phyloP scores from a whole-genome alignment of 1,140 invertebrate genomes.

The Neuroterus valhalla region DNA sequence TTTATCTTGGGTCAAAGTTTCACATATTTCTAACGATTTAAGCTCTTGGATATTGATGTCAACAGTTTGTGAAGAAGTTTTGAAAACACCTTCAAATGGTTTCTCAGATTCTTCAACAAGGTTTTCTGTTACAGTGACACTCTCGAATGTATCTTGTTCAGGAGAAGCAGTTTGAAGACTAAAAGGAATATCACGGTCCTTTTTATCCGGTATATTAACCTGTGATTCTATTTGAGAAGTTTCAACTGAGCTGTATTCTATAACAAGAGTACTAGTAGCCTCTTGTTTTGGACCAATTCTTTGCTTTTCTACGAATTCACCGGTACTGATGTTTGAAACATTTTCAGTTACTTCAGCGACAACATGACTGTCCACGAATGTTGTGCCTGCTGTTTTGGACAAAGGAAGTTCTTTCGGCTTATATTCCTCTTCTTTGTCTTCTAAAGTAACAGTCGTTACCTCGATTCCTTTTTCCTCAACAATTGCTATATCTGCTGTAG shows the following conservation, averaged over 20 bases:
- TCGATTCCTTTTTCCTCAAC: slow-evolving; percentile 64
- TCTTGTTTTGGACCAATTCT: slow-evolving; percentile 51
- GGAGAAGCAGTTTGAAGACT: slow-evolving; percentile 56
- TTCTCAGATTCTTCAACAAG: slow-evolving; percentile 67
- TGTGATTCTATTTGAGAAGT: slow-evolving; percentile 65
- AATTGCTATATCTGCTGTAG: slow-evolving; percentile 62
- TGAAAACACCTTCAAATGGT: slow-evolving; percentile 59
- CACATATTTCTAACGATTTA: slow-evolving; percentile 70
- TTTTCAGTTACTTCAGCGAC: slow-evolving; percentile 67
- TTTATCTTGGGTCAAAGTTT: slow-evolving; percentile 70
- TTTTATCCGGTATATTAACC: slow-evolving; percentile 61
- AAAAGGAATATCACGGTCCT: slow-evolving; percentile 43
- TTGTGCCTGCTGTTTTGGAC: slow-evolving; percentile 60
- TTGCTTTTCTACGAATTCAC: slow-evolving; percentile 51
- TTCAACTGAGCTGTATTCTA: slow-evolving; percentile 62
- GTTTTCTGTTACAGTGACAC: slow-evolving; percentile 68
- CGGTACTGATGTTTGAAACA: slow-evolving; percentile 54
- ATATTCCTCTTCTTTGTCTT: slow-evolving; percentile 75
- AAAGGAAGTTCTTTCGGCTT: slow-evolving; percentile 60
- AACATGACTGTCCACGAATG: slow-evolving; percentile 56
- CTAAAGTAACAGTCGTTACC: slow-evolving; percentile 64
- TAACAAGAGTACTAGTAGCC: slow-evolving; percentile 61
- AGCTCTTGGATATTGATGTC: slow-evolving; percentile 65
- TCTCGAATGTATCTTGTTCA: slow-evolving; percentile 67
- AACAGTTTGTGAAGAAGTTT: slow-evolving; percentile 63